These are phyloP conservation scores for Clarias macrocephalus DNA, from an alignment of 2,113 vertebrate genomes.

Conservation along the genomic window DNA sequence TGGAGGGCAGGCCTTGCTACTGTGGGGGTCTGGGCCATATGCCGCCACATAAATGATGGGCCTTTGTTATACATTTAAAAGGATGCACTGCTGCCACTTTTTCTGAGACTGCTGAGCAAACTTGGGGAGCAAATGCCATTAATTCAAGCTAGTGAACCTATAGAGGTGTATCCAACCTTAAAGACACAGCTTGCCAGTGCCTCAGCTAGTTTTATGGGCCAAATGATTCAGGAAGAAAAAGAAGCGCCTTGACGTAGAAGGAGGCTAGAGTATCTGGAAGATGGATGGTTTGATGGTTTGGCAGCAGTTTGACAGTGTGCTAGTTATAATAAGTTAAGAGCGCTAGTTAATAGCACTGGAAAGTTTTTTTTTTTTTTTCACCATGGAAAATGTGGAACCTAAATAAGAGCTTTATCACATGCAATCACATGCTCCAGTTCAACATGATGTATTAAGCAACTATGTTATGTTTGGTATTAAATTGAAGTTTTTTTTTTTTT, in stretches of 20 bases:
- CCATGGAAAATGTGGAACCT: background rate
- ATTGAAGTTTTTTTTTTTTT: background rate
- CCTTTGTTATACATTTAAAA: conserved; percentile 61
- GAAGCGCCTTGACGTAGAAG: conserved; percentile 20
- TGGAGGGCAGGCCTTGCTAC: conserved; percentile 46
- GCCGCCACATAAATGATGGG: conserved; percentile 57
- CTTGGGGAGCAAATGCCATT: conserved; percentile 57
- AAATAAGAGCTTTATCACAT: background rate
- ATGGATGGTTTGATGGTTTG: conserved; percentile 47
- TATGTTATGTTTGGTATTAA: background rate
- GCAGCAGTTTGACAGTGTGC: conserved; percentile 1
- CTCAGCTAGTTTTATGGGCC: conserved; percentile 51
- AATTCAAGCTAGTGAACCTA: conserved; percentile 62
- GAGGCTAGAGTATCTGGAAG: conserved; percentile 29
- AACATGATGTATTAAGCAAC: background rate
- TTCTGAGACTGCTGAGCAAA: conserved; percentile 55
- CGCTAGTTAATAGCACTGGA: background rate
- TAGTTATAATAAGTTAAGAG: conserved; percentile 9
- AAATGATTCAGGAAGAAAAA: conserved; percentile 45
- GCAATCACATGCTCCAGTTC: background rate
- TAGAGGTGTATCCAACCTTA: conserved; percentile 61
- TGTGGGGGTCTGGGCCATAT: conserved; percentile 58
- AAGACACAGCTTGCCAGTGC: conserved; percentile 54
- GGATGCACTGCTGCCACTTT: conserved; percentile 57
- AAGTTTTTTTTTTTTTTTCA: background rate